phyloP scores from a whole-genome alignment of 2,113 vertebrate species.

The Rana temporaria region DNA sequence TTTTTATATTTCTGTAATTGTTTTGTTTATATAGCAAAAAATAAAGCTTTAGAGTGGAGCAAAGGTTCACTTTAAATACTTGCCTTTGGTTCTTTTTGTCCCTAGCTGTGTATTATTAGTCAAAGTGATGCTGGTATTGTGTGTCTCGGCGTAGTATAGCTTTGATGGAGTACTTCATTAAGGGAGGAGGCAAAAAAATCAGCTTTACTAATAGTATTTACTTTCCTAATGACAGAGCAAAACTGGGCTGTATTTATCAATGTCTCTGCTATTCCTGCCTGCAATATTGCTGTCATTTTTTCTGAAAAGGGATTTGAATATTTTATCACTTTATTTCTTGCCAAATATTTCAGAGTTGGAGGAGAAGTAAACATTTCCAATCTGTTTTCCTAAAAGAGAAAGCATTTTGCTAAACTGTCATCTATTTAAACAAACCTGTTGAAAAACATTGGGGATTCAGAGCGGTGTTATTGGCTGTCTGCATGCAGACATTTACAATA shows the following conservation, averaged over 20 bases:
- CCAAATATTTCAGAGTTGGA: neutral
- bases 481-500: neutral
- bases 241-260: constrained; percentile 30
- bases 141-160: neutral
- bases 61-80: neutral
- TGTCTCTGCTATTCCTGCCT: constrained; percentile 29
- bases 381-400: neutral
- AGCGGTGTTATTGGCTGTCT: neutral
- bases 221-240: constrained; percentile 56
- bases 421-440: neutral
- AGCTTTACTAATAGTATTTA: constrained; percentile 63
- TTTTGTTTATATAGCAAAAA: no score
- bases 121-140: neutral
- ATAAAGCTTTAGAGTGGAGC: no score
- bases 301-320: constrained; percentile 43
- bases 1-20: no score
- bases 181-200: constrained; percentile 86
- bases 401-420: neutral
- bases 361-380: neutral
- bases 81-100: neutral
- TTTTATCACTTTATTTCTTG: constrained; percentile 26
- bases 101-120: neutral
- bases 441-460: constrained; percentile 1
- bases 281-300: constrained; percentile 22
- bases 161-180: constrained; percentile 58